phyloP scores from a whole-genome alignment of 2,888 invertebrate species.

The Diogma glabrata region DNA sequence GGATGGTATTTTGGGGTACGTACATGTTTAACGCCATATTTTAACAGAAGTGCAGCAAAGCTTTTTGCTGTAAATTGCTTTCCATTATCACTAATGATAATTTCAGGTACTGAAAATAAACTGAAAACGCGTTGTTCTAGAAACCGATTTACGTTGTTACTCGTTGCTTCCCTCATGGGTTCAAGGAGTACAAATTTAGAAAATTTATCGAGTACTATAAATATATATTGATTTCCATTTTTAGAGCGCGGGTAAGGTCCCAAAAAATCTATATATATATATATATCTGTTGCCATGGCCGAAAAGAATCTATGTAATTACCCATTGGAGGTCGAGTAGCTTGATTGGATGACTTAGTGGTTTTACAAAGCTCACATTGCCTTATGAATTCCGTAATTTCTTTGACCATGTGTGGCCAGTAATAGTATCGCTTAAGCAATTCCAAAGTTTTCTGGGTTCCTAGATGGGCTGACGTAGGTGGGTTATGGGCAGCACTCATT shows the following conservation, averaged over 20 bases:
- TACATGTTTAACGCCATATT: slow-evolving; percentile 13
- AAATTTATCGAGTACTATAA: not conserved
- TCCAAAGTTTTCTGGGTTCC: not conserved
- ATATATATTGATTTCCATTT: not conserved
- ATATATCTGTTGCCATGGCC: not conserved
- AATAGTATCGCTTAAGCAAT: not conserved
- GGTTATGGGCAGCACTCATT: not conserved
- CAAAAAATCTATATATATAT: not conserved
- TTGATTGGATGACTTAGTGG: not conserved
- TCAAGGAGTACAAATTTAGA: not conserved
- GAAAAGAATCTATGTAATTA: not conserved
- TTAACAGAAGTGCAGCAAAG: slow-evolving; percentile 11
- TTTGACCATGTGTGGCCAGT: slow-evolving; percentile 3
- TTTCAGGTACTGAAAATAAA: slow-evolving; percentile 19
- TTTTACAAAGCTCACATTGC: not conserved
- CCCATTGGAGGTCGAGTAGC: not conserved
- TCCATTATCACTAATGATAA: slow-evolving; percentile 20
- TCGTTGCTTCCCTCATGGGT: not conserved
- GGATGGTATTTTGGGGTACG: slow-evolving; percentile 20
- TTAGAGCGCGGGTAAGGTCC: not conserved
- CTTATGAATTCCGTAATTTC: not conserved
- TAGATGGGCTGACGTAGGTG: not conserved
- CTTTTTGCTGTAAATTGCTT: slow-evolving; percentile 16
- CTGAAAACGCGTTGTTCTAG: slow-evolving; percentile 15
- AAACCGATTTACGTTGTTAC: not conserved